phyloP scores from a whole-genome alignment of 2,113 vertebrate genomes.

The Felis catus region F.catus_Fca126_mat1.0 CM031418.1:100755501-100756000 shows the following conservation, averaged over 20 bases:
- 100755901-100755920: conserved; percentile 23
- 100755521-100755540: too few relatives aligned
- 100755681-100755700: neutral
- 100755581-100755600: neutral
- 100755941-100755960: conserved; percentile 39
- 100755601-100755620: conserved; percentile 11
- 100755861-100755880: conserved; percentile 61
- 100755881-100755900: conserved; percentile 60
- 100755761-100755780: neutral
- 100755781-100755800: conserved; percentile 52
- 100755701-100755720: neutral
- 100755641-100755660: conserved; percentile 23
- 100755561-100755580: conserved; percentile 18
- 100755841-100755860: conserved; percentile 62
- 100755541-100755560: neutral
- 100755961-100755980: conserved; percentile 5
- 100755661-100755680: neutral
- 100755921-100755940: conserved; percentile 27
- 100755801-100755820: neutral
- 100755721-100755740: neutral
- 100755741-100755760: conserved; percentile 9
- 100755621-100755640: conserved; percentile 5
- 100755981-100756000: neutral
- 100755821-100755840: conserved; percentile 48
- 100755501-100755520: too few relatives aligned